These are phyloP conservation scores for Drosophila subsilvestris DNA, from an alignment of 2,888 invertebrate genomes.

Conservation along the genomic window DNA sequence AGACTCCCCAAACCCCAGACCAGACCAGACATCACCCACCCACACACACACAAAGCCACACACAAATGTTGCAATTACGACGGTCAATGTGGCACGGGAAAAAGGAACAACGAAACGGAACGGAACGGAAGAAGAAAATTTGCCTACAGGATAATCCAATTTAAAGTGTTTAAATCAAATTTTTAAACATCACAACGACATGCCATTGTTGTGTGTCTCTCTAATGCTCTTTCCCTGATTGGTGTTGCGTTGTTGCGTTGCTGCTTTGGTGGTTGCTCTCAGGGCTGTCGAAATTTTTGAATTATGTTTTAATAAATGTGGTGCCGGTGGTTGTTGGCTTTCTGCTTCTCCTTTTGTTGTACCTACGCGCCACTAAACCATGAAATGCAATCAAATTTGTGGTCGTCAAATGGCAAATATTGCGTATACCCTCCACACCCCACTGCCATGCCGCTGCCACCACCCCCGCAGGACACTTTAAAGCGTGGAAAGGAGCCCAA, in stretches of 20 bases:
- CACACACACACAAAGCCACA: slow-evolving; percentile 6
- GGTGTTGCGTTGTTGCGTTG: slow-evolving; percentile 29
- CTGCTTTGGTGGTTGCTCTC: slow-evolving; percentile 38
- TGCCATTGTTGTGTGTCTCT: slow-evolving; percentile 58
- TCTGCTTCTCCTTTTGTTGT: slow-evolving; percentile 57
- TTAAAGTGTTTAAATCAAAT: slow-evolving; percentile 84
- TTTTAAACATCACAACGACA: slow-evolving; percentile 76
- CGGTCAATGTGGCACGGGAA: slow-evolving; percentile 54
- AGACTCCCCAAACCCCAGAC: slow-evolving; percentile 18
- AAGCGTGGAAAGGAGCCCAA: slow-evolving; percentile 27
- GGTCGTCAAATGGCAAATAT: slow-evolving; percentile 83
- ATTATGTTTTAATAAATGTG: slow-evolving; percentile 80
- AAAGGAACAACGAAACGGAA: slow-evolving; percentile 19
- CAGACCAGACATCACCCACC: neutral
- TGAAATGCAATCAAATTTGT: slow-evolving; percentile 84
- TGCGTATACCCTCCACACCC: slow-evolving; percentile 42
- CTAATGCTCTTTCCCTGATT: slow-evolving; percentile 32
- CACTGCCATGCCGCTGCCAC: neutral
- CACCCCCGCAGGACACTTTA: slow-evolving; percentile 57
- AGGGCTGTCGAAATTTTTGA: slow-evolving; percentile 69
- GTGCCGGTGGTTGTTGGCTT: slow-evolving; percentile 39
- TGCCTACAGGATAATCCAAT: slow-evolving; percentile 83
- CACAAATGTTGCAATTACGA: slow-evolving; percentile 74
- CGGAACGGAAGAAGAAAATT: slow-evolving; percentile 52
- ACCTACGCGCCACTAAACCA: slow-evolving; percentile 80